A percentile compares a stretch with the other conserved stretches of the same genome.
phyloP scores from a whole-genome alignment of 2,113 vertebrate genomes.

The Kobus ellipsiprymnus region DNA sequence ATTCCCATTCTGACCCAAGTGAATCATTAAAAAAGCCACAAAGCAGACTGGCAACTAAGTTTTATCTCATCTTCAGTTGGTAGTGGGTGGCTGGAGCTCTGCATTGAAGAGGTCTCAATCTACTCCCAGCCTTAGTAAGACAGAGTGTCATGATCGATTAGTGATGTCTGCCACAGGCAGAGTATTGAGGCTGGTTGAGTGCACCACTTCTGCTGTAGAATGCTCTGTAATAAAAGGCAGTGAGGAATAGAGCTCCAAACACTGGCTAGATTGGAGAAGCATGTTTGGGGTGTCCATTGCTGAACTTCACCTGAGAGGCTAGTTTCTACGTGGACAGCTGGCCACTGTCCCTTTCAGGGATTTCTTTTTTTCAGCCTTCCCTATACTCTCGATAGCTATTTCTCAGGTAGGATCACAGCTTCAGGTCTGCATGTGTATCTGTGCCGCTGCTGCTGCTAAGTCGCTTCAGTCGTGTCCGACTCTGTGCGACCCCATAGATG shows the following conservation, averaged over 20 bases:
- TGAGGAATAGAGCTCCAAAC: background rate
- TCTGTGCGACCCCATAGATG: no score
- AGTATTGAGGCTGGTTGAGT: rapidly evolving
- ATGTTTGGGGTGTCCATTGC: background rate
- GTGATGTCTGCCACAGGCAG: background rate
- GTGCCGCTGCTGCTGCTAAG: no score
- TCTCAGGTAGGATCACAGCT: background rate
- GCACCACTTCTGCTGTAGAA: background rate
- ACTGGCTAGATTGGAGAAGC: background rate
- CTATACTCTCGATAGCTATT: background rate
- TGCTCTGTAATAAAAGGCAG: background rate
- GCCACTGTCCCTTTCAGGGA: background rate
- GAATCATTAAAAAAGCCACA: background rate
- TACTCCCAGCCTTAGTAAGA: background rate
- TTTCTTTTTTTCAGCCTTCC: background rate
- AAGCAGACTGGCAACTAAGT: background rate
- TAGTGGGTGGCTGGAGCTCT: background rate
- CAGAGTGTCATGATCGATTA: background rate
- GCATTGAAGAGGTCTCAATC: background rate
- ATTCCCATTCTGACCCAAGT: background rate
- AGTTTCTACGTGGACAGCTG: background rate
- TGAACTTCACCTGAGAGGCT: background rate
- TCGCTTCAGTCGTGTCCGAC: rapidly evolving
- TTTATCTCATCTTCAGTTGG: background rate
- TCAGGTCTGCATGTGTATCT: background rate